Percentiles rank a stretch among this genome's conserved stretches.
Conservation (phyloP, 2,113 vertebrate species). For the Polypterus senegalus region DNA sequence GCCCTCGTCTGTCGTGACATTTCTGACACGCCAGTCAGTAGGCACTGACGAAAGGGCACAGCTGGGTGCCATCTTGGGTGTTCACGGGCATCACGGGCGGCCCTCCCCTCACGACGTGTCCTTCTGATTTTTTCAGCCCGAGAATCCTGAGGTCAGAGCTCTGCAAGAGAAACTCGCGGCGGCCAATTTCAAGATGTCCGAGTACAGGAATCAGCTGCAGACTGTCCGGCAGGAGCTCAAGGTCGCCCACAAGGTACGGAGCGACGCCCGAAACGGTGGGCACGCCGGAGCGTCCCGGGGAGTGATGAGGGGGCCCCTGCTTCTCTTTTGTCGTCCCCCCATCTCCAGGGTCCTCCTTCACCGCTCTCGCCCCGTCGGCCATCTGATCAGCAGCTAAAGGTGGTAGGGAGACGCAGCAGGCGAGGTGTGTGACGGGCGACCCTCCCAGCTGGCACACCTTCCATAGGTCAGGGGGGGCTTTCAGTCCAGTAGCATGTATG, state of each 20-base stretch:
- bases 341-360: too few relatives aligned
- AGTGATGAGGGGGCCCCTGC: neutral
- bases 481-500: too few relatives aligned
- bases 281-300: neutral
- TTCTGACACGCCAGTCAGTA: too few relatives aligned
- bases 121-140: slow-evolving; percentile 32
- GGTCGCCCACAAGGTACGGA: slow-evolving; percentile 72
- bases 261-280: neutral
- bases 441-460: too few relatives aligned
- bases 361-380: neutral
- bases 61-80: too few relatives aligned
- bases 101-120: neutral
- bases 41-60: too few relatives aligned
- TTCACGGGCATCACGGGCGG: too few relatives aligned
- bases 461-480: too few relatives aligned
- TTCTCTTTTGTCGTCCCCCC: neutral
- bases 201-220: slow-evolving; percentile 84
- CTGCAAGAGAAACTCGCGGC: slow-evolving; percentile 70
- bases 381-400: neutral
- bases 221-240: slow-evolving; percentile 68
- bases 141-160: slow-evolving; percentile 54
- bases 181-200: slow-evolving; percentile 62
- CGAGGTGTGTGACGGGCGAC: too few relatives aligned
- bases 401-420: too few relatives aligned
- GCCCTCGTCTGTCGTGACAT: too few relatives aligned